Evolutionary conservation across 1,140 invertebrate genomes (phyloP).

Genomic region (Drosophila saltans): DNA sequence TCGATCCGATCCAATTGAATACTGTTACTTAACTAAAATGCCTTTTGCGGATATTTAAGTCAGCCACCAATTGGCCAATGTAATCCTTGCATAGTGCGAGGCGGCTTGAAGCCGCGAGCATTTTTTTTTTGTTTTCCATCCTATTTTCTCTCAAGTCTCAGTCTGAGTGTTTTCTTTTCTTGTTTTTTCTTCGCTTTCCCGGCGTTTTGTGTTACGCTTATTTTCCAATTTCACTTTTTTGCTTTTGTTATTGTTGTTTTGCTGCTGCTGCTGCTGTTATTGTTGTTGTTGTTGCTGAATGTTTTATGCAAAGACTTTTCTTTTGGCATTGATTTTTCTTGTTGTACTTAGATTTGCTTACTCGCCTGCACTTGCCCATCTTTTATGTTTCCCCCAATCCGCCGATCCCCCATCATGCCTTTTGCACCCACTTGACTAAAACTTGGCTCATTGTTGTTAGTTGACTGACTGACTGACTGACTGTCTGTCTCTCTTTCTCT

Average conservation of each 20-base stretch:
- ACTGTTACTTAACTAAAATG: background rate
- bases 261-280: slow-evolving; percentile 32
- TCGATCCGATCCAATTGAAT: no score
- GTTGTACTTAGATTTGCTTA: slow-evolving; percentile 77
- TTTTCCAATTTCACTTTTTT: slow-evolving; percentile 73
- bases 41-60: background rate
- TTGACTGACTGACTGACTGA: slow-evolving; percentile 6
- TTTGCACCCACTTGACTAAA: slow-evolving; percentile 36
- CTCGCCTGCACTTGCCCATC: slow-evolving; percentile 42
- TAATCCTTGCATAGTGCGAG: background rate
- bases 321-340: slow-evolving; percentile 68
- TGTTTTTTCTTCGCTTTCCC: slow-evolving; percentile 37
- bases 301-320: slow-evolving; percentile 38
- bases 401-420: background rate
- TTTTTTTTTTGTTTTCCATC: background rate
- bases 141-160: background rate
- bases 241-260: slow-evolving; percentile 34
- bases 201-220: slow-evolving; percentile 81
- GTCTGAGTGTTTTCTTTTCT: background rate
- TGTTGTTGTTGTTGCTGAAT: slow-evolving; percentile 32
- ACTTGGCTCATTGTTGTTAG: slow-evolving; percentile 22
- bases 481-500: background rate
- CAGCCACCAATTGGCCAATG: background rate
- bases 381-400: slow-evolving; percentile 14
- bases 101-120: no score